Evolutionary conservation across 2,113 vertebrate species (phyloP), one percentile per base, ranked within the genome.

Genomic region (Macrotus californicus): DNA sequence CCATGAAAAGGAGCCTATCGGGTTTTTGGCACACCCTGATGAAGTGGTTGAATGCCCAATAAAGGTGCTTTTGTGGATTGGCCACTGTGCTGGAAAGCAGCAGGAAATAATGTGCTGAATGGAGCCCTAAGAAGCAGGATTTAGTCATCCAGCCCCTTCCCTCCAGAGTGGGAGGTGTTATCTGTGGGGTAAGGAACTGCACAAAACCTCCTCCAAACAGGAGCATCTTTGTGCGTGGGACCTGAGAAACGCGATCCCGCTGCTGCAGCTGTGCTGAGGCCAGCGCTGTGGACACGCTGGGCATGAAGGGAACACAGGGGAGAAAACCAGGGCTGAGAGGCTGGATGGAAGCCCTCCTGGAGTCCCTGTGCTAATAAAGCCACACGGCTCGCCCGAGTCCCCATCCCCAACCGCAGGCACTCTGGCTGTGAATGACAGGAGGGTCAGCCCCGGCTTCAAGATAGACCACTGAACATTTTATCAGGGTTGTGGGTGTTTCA

Each of bases 171-270:
- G 31, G 88, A 96, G 94, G 93, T 86, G 80, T 97, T 98, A 97
- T 98, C 98, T 97, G 59, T 73, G 80, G 92, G 86, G 70, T 85
- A 31, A 94, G 95, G 73, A 95, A 96, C 87, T 54, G 7, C 92
- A 96, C 95, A 69, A 66, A 96, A 91, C 0, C 76, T 96, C 93
- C 81, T 29, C n/a, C 21, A n/a, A 97, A 98, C 98, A 98, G 98
- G 97, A 95, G 96, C 84, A 97, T 96, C 98, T 98, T 98, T 98
- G 98, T 98, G 77, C 22, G 0, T 22, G 92, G 94, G 94, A 96
- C 97, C 96, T 94, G 97, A 97, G 98, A 97, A 96, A 96, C 70
- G 24, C 93, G 88, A 85, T 79, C 91, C 29, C 48, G 24, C 34
- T 46, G 85, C 91, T 0, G 0, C 98, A 98, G 98, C 98, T 98